Evolutionary conservation across 1,140 invertebrate genomes (phyloP).

Genomic region (Mercenaria mercenaria): DNA sequence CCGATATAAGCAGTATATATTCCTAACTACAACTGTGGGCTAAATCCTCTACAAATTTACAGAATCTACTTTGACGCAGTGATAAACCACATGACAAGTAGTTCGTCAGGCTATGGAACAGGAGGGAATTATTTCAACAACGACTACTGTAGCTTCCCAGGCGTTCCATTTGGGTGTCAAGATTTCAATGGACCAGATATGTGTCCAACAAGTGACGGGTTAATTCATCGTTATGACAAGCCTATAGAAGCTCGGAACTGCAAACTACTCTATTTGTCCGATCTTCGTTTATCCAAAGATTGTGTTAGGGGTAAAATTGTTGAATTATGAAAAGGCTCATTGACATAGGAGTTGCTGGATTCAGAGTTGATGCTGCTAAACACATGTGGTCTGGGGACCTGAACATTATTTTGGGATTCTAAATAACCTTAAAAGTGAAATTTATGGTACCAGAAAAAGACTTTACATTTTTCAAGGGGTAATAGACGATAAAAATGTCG

Average conservation of each 20-base stretch:
- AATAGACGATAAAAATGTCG: slow-evolving; percentile 90
- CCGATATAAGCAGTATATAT: no score
- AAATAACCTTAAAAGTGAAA: slow-evolving; percentile 85
- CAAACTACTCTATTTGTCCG: slow-evolving; percentile 90
- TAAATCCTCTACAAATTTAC: no score
- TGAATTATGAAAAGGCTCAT: slow-evolving; percentile 87
- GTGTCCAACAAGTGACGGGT: slow-evolving; percentile 80
- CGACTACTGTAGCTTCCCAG: slow-evolving; percentile 84
- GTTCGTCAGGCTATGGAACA: slow-evolving; percentile 82
- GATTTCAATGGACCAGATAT: slow-evolving; percentile 84
- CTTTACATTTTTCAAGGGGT: slow-evolving; percentile 92
- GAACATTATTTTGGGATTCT: slow-evolving; percentile 86
- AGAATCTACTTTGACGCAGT: slow-evolving; percentile 89
- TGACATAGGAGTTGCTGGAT: slow-evolving; percentile 92
- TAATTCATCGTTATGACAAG: slow-evolving; percentile 85
- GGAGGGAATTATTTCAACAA: slow-evolving; percentile 85
- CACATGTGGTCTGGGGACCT: slow-evolving; percentile 85
- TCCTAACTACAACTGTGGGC: no score
- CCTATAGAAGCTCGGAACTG: slow-evolving; percentile 89
- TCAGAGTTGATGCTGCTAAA: slow-evolving; percentile 83
- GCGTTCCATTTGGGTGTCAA: slow-evolving; percentile 86
- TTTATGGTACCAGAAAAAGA: slow-evolving; percentile 62
- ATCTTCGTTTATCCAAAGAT: slow-evolving; percentile 90
- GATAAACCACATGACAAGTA: slow-evolving; percentile 95
- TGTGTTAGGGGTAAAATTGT: slow-evolving; percentile 89